phyloP scores from a whole-genome alignment of 2,888 invertebrate genomes.

The Hylaea fasciaria region DNA sequence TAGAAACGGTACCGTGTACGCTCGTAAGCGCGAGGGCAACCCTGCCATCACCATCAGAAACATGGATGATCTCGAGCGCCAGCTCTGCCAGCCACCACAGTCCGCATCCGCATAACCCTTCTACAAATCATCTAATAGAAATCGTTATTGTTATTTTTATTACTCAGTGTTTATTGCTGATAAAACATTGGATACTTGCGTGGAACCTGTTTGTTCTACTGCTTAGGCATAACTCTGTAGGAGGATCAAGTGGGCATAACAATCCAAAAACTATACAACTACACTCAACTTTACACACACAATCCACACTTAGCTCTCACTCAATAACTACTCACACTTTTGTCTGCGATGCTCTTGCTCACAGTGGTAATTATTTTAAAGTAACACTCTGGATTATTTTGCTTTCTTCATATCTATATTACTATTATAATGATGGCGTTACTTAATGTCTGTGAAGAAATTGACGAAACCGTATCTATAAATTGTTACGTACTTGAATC shows the following conservation, averaged over 20 bases:
- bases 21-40: slow-evolving; percentile 1
- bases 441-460: background rate
- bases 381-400: background rate
- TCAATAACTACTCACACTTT: background rate
- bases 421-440: slow-evolving; percentile 1
- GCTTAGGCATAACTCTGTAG: no score
- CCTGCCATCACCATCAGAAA: no score
- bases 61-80: background rate
- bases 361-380: background rate
- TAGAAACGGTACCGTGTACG: background rate
- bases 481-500: background rate
- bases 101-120: background rate
- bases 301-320: background rate
- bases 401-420: background rate
- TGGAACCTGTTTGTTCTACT: no score
- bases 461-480: slow-evolving; percentile 2
- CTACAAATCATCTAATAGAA: background rate
- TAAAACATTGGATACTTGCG: no score
- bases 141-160: background rate
- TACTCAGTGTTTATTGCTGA: background rate
- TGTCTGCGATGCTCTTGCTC: background rate
- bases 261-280: no score
- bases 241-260: no score
- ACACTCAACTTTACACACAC: background rate
- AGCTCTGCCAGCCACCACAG: background rate